Base-by-base conservation (phyloP, 1,140 invertebrate genomes). In the Latrodectus geometricus region DNA sequence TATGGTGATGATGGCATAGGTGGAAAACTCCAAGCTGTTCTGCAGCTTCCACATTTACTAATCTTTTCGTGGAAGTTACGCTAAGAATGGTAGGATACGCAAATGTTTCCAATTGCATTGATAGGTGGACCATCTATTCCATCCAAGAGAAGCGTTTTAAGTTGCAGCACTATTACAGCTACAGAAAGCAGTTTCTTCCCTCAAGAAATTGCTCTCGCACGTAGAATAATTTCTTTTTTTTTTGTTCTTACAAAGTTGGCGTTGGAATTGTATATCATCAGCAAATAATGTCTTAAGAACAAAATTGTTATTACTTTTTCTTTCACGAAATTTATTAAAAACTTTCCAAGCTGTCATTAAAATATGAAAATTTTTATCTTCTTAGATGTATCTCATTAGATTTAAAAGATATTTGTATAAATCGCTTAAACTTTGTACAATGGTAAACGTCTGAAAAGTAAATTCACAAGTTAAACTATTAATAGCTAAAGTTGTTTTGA, bases 1-100 rank as follows among this genome's bases (percentile, higher is more conserved):
- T 83, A 83, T 83, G 81, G 81, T 83, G 72, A 83, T 83, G 81
- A 75, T 75, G 54, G 81, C 70, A 52, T n/a, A 73, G 79, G 69
- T 68, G 50, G 50, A 61, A 73, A 73, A 48, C 70, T 82, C 50
- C 79, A 82, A 82, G 81, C 81, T 83, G 81, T 83, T 75, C 81
- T 52, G 48, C 20, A 21, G 17, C 66, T 48, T 69, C 68, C 70
- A 72, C 72, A 83, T 83, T 75, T 75, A 68, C 81, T 83, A 83
- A 83, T 83, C 81, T 56, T 73, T 11, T 4, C 9, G 11, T 9
- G 49, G 23, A 56, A 82, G 79, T 73, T 82, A 66, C 35, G 81
- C 75, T 83, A 83, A 83, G 61, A 75, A 73, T 56, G 11, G 54
- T 14, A 73, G 52, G 49, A 80, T 52, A 69, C 69, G 69, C 79